phyloP scores from a whole-genome alignment of 2,888 invertebrate species.

The Diarsia mendica region DNA sequence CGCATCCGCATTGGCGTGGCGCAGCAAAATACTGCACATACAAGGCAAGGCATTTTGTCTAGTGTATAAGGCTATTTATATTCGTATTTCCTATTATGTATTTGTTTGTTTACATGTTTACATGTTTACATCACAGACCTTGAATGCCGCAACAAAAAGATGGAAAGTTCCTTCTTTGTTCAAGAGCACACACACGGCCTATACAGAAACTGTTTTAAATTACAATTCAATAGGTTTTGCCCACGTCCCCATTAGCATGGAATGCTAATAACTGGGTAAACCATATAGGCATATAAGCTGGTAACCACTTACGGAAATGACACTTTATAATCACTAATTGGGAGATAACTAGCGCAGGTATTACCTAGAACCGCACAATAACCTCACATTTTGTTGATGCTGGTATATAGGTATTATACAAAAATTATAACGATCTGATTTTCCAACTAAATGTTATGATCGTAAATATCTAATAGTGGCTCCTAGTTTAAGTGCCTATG shows the following conservation, averaged over 20 bases:
- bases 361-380: slow-evolving; percentile 28
- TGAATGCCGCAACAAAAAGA: slow-evolving; percentile 27
- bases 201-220: slow-evolving; percentile 19
- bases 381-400: slow-evolving; percentile 23
- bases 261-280: slow-evolving; percentile 41
- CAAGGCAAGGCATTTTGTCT: slow-evolving; percentile 41
- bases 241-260: slow-evolving; percentile 37
- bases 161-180: slow-evolving; percentile 31
- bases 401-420: slow-evolving; percentile 13
- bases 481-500: slow-evolving; percentile 3
- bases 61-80: slow-evolving; percentile 21
- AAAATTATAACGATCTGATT: slow-evolving; percentile 9
- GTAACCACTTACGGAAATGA: slow-evolving; percentile 33
- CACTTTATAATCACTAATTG: slow-evolving; percentile 24
- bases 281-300: slow-evolving; percentile 23
- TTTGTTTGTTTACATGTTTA: slow-evolving; percentile 34
- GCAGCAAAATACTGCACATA: slow-evolving; percentile 47
- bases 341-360: slow-evolving; percentile 29
- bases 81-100: slow-evolving; percentile 36
- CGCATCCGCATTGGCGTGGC: slow-evolving; percentile 57
- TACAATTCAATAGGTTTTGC: slow-evolving; percentile 25
- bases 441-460: slow-evolving; percentile 1
- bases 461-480: slow-evolving; percentile 1
- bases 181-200: slow-evolving; percentile 8
- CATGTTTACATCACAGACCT: slow-evolving; percentile 25